Conservation (phyloP, 2,113 vertebrate species). For the Eretmodus cyanostictus region DNA sequence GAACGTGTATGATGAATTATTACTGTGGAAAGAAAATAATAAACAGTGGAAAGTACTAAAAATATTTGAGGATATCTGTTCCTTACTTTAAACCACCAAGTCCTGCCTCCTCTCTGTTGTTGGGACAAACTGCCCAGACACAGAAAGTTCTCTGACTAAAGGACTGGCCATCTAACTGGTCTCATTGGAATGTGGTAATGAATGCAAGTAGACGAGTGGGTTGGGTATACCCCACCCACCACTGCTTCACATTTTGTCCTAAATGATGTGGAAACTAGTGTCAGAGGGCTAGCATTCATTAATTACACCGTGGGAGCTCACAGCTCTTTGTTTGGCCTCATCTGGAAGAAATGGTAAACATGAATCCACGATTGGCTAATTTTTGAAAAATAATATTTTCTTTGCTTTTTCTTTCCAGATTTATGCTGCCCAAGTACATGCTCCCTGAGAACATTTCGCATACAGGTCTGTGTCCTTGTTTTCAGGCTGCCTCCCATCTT, state of each 20-base stretch:
- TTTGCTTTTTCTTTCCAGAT: background rate
- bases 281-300: background rate
- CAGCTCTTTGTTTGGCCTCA: background rate
- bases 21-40: constrained; percentile 33
- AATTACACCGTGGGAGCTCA: background rate
- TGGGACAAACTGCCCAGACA: background rate
- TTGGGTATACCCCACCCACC: background rate
- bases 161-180: constrained; percentile 12
- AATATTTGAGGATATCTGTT: background rate
- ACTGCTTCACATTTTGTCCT: background rate
- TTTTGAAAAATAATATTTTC: background rate
- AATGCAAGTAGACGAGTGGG: background rate
- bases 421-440: background rate
- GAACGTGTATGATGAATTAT: background rate
- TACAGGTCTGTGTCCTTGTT: background rate
- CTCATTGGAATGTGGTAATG: constrained; percentile 11
- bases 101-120: background rate
- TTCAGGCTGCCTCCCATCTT: background rate
- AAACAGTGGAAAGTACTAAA: constrained; percentile 27
- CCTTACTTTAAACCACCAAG: background rate
- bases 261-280: background rate
- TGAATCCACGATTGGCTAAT: background rate
- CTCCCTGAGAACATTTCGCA: background rate
- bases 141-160: background rate
- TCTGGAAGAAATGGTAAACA: background rate